Conservation (phyloP, 2,797 vertebrate species). For the Cossypha dichroa region DNA sequence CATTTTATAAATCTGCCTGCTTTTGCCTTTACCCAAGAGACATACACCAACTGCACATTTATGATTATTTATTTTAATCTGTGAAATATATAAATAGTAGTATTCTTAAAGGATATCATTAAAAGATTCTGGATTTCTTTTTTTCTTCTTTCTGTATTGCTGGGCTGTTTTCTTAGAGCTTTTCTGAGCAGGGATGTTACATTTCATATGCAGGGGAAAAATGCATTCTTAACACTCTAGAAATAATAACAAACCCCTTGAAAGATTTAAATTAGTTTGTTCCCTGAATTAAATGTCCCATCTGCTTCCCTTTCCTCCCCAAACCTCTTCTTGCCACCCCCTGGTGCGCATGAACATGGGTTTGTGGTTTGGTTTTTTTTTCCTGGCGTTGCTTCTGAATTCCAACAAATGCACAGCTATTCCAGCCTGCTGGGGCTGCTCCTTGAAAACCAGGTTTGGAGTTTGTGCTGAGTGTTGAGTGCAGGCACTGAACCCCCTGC, state of each 20-base stretch:
- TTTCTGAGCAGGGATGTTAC: not conserved
- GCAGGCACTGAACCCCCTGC: rapidly evolving
- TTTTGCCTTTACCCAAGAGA: slow-evolving; percentile 60
- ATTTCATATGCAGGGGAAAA: slow-evolving; percentile 16
- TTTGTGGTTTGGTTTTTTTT: not conserved
- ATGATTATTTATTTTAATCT: slow-evolving; percentile 33
- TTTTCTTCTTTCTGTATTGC: not conserved
- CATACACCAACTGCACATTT: slow-evolving; percentile 41
- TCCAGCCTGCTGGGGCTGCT: not conserved
- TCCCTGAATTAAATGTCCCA: slow-evolving; percentile 66
- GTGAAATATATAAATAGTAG: slow-evolving; percentile 28
- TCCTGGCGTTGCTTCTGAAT: not conserved
- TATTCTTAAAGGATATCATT: slow-evolving; percentile 9
- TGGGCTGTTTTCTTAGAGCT: not conserved
- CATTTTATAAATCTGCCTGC: slow-evolving; percentile 54
- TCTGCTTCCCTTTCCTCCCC: slow-evolving; percentile 51
- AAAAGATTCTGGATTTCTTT: slow-evolving; percentile 15
- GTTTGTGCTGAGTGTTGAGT: not conserved
- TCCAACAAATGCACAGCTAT: not conserved
- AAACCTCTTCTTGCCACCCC: slow-evolving; percentile 22
- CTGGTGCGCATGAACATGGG: not conserved
- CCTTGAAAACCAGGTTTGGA: not conserved
- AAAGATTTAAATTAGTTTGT: slow-evolving; percentile 63
- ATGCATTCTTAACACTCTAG: slow-evolving; percentile 45
- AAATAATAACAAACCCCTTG: slow-evolving; percentile 57